These are phyloP conservation scores for Diprion similis DNA, from an alignment of 1,140 invertebrate genomes.

Conservation along the genomic window DNA sequence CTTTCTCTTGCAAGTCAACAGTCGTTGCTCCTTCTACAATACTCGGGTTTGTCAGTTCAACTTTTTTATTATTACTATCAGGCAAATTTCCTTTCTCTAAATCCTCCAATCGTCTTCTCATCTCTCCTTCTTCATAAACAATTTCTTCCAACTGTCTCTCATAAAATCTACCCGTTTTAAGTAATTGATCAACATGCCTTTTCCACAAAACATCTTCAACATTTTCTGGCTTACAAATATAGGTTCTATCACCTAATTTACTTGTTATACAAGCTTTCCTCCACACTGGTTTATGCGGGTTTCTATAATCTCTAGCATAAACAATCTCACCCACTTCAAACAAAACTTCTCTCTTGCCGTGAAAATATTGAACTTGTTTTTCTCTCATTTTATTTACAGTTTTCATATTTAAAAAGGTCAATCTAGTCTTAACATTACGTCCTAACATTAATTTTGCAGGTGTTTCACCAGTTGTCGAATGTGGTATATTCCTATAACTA, in stretches of 20 bases:
- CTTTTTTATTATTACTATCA: not conserved
- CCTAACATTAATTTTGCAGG: constrained; percentile 31
- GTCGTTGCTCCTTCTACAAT: not conserved
- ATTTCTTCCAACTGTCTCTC: constrained; percentile 19
- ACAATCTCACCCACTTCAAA: constrained; percentile 33
- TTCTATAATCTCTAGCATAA: constrained; percentile 32
- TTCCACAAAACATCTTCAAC: constrained; percentile 15
- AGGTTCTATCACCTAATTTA: constrained; percentile 24
- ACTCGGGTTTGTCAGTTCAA: not conserved
- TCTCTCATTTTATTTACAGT: constrained; percentile 15
- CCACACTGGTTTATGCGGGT: constrained; percentile 32
- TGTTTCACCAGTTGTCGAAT: constrained; percentile 32
- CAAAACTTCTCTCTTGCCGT: constrained; percentile 25
- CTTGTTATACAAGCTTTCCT: constrained; percentile 22
- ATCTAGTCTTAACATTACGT: constrained; percentile 25
- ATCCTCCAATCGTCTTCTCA: not conserved
- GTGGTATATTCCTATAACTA: constrained; percentile 27
- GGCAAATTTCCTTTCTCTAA: not conserved
- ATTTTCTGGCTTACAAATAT: constrained; percentile 24
- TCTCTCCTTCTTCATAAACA: constrained; percentile 6
- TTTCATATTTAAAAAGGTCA: constrained; percentile 26
- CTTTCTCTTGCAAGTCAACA: not conserved
- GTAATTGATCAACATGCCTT: not conserved
- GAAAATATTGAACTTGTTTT: constrained; percentile 27
- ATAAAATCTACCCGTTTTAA: constrained; percentile 13